phyloP scores from a whole-genome alignment of 1,140 invertebrate species.

The Antheraea pernyi region DNA sequence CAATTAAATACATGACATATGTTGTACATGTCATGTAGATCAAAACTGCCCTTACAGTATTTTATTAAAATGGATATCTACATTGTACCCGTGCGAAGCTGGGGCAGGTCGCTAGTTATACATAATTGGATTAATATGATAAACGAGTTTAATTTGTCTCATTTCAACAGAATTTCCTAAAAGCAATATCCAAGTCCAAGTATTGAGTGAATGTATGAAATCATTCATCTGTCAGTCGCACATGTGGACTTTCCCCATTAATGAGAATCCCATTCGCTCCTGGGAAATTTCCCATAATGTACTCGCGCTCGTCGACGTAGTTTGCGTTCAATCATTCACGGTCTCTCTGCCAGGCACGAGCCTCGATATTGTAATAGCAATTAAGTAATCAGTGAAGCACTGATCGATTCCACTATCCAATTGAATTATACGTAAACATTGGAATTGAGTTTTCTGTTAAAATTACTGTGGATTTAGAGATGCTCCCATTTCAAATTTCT shows the following conservation, averaged over 20 bases:
- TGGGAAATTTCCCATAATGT: slow-evolving; percentile 57
- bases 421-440: background rate
- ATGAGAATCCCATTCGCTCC: slow-evolving; percentile 60
- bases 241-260: slow-evolving; percentile 49
- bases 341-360: slow-evolving; percentile 1
- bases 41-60: too few species aligned
- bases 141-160: too few species aligned
- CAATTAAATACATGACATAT: too few species aligned
- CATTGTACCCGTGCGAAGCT: too few species aligned
- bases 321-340: slow-evolving; percentile 43
- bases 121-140: too few species aligned
- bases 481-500: too few species aligned
- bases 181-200: too few species aligned
- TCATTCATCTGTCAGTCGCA: slow-evolving; percentile 39
- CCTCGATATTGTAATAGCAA: slow-evolving; percentile 13
- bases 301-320: slow-evolving; percentile 29
- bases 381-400: slow-evolving; percentile 6
- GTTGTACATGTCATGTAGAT: too few species aligned
- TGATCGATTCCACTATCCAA: background rate
- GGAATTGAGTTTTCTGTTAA: background rate
- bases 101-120: too few species aligned
- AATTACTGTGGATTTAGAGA: background rate
- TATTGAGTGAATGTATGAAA: too few species aligned
- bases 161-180: too few species aligned
- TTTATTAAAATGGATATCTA: too few species aligned